Conservation (phyloP, 2,888 invertebrate species). For the Himalopsyche anomala region DNA sequence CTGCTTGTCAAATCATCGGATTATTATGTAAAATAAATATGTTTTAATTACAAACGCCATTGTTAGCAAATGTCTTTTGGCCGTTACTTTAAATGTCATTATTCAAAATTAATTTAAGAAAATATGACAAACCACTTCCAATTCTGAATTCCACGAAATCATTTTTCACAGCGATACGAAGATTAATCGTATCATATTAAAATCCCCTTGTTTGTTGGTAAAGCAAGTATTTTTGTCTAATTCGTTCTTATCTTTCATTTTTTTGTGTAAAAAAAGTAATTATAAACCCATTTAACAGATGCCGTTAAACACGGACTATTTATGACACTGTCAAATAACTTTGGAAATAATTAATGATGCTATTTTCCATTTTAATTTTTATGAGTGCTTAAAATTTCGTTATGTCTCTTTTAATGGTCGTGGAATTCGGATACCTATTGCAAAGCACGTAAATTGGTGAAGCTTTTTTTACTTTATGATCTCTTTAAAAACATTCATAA, state of each 20-base stretch:
- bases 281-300: slow-evolving; percentile 30
- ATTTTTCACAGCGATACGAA: slow-evolving; percentile 23
- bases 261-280: slow-evolving; percentile 1
- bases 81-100: background rate
- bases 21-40: no score
- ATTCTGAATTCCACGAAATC: background rate
- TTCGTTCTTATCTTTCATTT: slow-evolving; percentile 5
- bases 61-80: background rate
- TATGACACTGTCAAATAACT: slow-evolving; percentile 31
- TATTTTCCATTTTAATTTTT: slow-evolving; percentile 30
- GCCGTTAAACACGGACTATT: slow-evolving; percentile 27
- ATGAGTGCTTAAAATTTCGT: slow-evolving; percentile 20
- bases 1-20: no score
- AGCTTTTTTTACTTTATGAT: background rate
- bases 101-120: slow-evolving; percentile 11
- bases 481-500: no score
- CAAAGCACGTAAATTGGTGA: background rate
- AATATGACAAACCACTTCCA: slow-evolving; percentile 6
- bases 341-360: slow-evolving; percentile 30
- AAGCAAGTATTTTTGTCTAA: slow-evolving; percentile 20
- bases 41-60: background rate
- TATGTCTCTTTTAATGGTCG: slow-evolving; percentile 17
- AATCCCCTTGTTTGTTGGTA: slow-evolving; percentile 3
- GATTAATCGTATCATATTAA: background rate
- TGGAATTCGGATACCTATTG: slow-evolving; percentile 1